Evolutionary conservation across 2,113 vertebrate species (phyloP), one percentile per base, ranked within the genome.

Genomic region (Halichoerus grypus): DNA sequence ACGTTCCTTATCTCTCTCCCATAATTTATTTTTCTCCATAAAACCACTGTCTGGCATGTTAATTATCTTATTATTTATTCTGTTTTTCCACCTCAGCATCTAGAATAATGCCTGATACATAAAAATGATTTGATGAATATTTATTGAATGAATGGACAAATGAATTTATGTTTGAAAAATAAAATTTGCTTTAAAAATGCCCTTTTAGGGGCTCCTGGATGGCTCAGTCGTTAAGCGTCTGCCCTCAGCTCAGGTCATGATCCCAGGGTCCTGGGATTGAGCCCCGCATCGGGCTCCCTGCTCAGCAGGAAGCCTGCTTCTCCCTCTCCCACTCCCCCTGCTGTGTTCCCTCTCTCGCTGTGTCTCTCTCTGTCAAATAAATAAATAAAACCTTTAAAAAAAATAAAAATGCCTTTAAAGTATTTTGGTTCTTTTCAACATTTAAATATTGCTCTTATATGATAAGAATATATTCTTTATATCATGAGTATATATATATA

Each of bases 91-190:
- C n/a, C 24, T 91, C 22, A 71, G 18, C 16, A 65, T 91, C 33
- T 49, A 55, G 28, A 79, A 33, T 19, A 84, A 61, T 84, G 36
- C 33, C 59, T 39, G 22, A 81, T 46, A 57, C 19, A 61, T 84
- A 85, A 80, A 71, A 80, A 22, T 79, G 55, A 94, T 36, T 69
- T 12, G 87, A 0, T 83, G 24, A 90, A n/a, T 91, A 42, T 88
- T 65, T 82, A 6, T 82, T 65, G 55, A 79, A 24, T 90, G 59
- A 85, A 28, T 71, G 39, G 39, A 28, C 42, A 19, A 72, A 53
- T 72, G 42, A 65, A 63, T 88, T 95, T 94, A 86, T 72, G 5
- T 82, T 91, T 83, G 31, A 81, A 71, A 49, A 94, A 59, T 81
- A 59, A 11, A 84, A 5, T 72, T 83, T 36, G 6, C 42, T 77